Evolutionary conservation across 2,888 invertebrate genomes (phyloP), one percentile per base, ranked within the genome.

Genomic region (Ormyrus thymus): DNA sequence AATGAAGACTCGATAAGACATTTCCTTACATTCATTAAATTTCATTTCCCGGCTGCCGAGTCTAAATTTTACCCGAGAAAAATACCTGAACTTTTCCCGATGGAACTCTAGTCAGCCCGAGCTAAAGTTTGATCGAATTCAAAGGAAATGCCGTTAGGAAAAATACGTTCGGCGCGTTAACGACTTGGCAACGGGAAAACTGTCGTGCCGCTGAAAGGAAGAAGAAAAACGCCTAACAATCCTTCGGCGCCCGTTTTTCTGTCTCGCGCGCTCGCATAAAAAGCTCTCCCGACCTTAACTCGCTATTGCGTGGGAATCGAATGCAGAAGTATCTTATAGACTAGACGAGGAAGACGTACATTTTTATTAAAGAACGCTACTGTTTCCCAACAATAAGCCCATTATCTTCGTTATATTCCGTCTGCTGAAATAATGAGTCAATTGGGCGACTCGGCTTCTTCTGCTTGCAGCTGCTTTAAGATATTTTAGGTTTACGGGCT

Each of bases 291-390:
- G 59, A 29, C 29, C 48, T 59, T 76, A 53, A 48, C 15, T 76
- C 43, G 46, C n/a, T 15, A 48, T 15, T 79, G 53, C 69, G 70
- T 70, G 74, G 65, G 70, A 79, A 74, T 78, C 69, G 62, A 74
- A 74, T 70, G 45, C 15, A n/a, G 56, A 50, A 50, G 59, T 62
- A 45, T 56, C 62, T 7, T 66, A 9, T 9, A n/a, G 29, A 65
- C 43, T 55, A 6, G 13, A 8, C 29, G 8, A 59, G 51, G 53
- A 62, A 66, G 51, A 68, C 4, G 29, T 50, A 46, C 8, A 2
- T 61, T 56, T 50, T 53, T 59, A 10, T 29, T 56, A 56, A 3
- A 11, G 29, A 48, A 76, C 45, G 51, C 43, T 13, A 48, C 13
- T 43, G 45, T 73, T 73, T 73, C 68, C 9, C 45, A 78, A 78